These are phyloP conservation scores for Papilio dardanus DNA, from an alignment of 1,140 invertebrate genomes.

Conservation along the genomic window DNA sequence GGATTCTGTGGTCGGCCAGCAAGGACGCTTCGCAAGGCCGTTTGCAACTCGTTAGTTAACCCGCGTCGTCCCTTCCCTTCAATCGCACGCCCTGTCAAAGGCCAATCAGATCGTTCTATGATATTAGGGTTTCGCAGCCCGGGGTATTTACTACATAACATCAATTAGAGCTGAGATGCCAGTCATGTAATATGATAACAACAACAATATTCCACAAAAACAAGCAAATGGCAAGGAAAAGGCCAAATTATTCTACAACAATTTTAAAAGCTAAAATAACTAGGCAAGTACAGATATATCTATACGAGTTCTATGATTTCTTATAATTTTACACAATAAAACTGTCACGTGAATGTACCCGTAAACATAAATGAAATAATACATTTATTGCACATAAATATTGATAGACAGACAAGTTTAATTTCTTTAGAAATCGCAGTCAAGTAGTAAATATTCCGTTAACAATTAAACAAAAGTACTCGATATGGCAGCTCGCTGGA, in stretches of 20 bases:
- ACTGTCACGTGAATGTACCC: slow-evolving; percentile 45
- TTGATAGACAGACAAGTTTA: slow-evolving; percentile 42
- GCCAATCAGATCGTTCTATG: slow-evolving; percentile 48
- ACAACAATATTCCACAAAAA: neutral
- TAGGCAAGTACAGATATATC: no score
- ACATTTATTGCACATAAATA: slow-evolving; percentile 12
- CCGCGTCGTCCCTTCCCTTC: slow-evolving; percentile 47
- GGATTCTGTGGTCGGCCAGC: slow-evolving; percentile 54
- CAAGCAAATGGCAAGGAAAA: neutral
- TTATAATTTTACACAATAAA: neutral
- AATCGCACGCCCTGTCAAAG: slow-evolving; percentile 51
- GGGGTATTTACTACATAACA: neutral
- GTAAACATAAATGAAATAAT: slow-evolving; percentile 29
- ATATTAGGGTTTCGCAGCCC: neutral
- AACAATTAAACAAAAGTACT: slow-evolving; percentile 50
- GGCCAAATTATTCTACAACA: no score
- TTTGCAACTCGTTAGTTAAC: slow-evolving; percentile 65
- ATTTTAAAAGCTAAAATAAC: no score
- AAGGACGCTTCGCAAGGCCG: slow-evolving; percentile 75
- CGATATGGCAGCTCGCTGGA: neutral
- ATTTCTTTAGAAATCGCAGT: slow-evolving; percentile 46
- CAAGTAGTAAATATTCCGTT: slow-evolving; percentile 54
- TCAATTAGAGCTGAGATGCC: neutral
- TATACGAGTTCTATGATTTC: neutral
- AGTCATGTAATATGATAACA: neutral